A percentile compares a stretch with the other conserved stretches of the same genome.
phyloP scores from a whole-genome alignment of 2,113 vertebrate species.

The Onychorhynchus coronatus region DNA sequence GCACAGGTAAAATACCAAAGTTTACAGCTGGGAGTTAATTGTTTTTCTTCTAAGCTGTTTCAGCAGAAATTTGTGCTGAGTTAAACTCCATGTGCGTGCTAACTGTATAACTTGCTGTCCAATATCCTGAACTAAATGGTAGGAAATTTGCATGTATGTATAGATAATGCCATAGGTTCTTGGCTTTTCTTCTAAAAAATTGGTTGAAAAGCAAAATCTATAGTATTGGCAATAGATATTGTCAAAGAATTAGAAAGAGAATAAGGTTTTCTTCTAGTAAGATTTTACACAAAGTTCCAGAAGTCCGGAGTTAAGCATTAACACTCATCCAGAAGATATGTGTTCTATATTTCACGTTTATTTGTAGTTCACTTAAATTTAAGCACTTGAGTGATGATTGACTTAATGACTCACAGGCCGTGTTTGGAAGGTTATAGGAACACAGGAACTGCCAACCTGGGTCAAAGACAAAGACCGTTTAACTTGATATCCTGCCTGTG shows the following conservation, averaged over 20 bases:
- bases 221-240: neutral
- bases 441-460: neutral
- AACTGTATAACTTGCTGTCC: neutral
- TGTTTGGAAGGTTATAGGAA: neutral
- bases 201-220: neutral
- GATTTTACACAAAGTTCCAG: neutral
- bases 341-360: neutral
- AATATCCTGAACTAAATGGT: neutral
- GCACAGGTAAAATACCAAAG: neutral
- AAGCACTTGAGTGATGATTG: neutral
- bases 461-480: neutral
- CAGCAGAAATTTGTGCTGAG: slow-evolving; percentile 26
- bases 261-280: neutral
- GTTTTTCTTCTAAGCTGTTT: neutral
- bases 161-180: neutral
- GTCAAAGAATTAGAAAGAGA: neutral
- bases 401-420: neutral
- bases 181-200: neutral
- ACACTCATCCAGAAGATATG: neutral
- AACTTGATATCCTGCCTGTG: neutral
- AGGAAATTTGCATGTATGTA: neutral
- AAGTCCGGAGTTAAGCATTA: neutral
- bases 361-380: neutral
- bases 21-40: neutral
- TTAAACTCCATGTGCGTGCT: neutral